phyloP scores from a whole-genome alignment of 1,140 invertebrate species.

The Sinella curviseta region DNA sequence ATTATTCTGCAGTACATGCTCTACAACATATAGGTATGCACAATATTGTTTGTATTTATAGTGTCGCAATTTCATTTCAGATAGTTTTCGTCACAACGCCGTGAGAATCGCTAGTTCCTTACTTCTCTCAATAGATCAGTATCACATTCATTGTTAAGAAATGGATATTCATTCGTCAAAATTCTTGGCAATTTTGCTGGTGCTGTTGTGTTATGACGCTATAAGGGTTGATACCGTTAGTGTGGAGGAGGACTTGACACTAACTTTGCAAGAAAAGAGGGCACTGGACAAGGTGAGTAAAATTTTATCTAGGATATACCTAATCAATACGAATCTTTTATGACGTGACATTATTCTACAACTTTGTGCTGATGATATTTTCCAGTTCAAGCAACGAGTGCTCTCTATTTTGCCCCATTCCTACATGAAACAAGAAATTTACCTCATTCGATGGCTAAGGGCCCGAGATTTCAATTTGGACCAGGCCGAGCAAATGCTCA shows the following conservation, averaged over 20 bases:
- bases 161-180: background rate
- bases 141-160: too few relatives aligned
- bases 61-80: too few relatives aligned
- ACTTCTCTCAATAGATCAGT: too few relatives aligned
- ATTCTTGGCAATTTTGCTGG: background rate
- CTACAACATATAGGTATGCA: too few relatives aligned
- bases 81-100: too few relatives aligned
- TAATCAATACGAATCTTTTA: background rate
- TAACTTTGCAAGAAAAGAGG: background rate
- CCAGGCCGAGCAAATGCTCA: background rate
- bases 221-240: background rate
- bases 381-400: background rate
- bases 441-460: background rate
- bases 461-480: background rate
- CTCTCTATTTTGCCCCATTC: background rate
- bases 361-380: background rate
- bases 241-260: background rate
- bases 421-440: background rate
- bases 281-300: background rate
- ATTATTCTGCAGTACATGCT: too few relatives aligned
- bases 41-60: too few relatives aligned
- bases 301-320: background rate
- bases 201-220: background rate
- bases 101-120: too few relatives aligned
- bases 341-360: background rate